Base-by-base conservation (phyloP, 2,888 invertebrate genomes). In the Drosophila kanekoi region DNA sequence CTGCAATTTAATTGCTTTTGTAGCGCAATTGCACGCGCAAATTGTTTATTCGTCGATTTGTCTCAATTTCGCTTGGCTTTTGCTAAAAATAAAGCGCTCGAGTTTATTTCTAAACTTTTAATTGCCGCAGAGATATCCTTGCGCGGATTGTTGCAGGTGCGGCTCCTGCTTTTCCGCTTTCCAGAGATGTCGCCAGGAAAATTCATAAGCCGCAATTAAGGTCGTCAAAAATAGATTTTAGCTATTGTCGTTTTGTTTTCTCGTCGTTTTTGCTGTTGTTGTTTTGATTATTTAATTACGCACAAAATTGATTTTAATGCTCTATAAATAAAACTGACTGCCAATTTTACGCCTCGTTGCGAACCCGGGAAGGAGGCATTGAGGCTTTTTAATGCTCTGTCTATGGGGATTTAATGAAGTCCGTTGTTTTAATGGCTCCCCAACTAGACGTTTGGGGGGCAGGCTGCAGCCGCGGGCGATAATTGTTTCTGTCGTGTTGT, bases 291-390 rank as follows among this genome's bases (percentile, higher is more conserved):
- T 79, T 84, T 73, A 81, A 84, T 84, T 81, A 84, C 78, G 82
- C 71, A 71, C 71, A 67, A 85, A 84, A 81, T 87, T 87, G 87
- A 87, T 81, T 84, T 86, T 77, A 85, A 87, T 85, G 76, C 61
- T 79, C 87, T 84, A 84, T 87, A 84, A 87, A 84, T 84, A 84
- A 74, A 81, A 63, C 52, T 54, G 66, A 69, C 53, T 71, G 76
- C 81, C 81, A 82, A 86, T 82, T 86, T 82, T 71, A 62, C 53
- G 85, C 49, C 63, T 68, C 72, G 41, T 61, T 61, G 28, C 35
- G 61, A 40, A n/a, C 8, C 33, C 43, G n/a, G n/a, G 52, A 4
- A 0, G 1, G 9, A 13, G 14, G 20, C 9, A 18, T 16, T 16
- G 47, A 14, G 28, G 10, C 4, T 13, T 11, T 59, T 77, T 63